Base-by-base conservation (phyloP, 1,140 invertebrate genomes). In the Scaptomyza pallida region DNA sequence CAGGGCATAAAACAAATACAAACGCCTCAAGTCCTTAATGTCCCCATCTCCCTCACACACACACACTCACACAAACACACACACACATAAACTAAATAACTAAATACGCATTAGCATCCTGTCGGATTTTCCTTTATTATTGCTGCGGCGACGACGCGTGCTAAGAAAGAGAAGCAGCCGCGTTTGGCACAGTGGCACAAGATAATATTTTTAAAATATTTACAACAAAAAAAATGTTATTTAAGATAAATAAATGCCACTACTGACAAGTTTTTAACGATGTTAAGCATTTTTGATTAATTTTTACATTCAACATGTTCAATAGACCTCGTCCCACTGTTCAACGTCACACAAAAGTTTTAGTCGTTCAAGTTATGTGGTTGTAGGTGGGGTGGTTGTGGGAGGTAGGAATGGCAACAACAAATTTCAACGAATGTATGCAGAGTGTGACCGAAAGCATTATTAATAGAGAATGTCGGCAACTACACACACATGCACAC, bases 81-180 rank as follows among this genome's bases (percentile, higher is more conserved):
- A 55, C 56, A 30, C 40, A 60, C 41, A 85, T 67, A 71, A 82
- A 75, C 74, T 75, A 86, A 86, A 86, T 86, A 86, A 86, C 81
- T 88, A 86, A 86, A 86, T 86, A 86, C 81, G 81, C 81, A 86
- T 86, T 86, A 86, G 81, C 81, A 86, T 86, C 82, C 81, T 88
- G 81, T 86, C 82, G 82, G 82, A 88, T 86, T 86, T 86, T 88
- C 82, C 65, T 82, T 83, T 77, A 81, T 86, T 88, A 88, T 86
- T 81, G 82, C 75, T 65, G 70, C 71, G 35, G 51, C 37, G 19
- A 6, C 51, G 51, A 55, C 51, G 37, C 51, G 51, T 55, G 51
- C 51, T 55, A 55, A 43, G 52, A 15, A 43, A 37, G n/a, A 55
- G 52, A 43, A 26, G 52, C 41, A 57, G 35, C 17, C 56, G 21